Percentiles rank a stretch among this genome's conserved stretches.
Conservation (phyloP, 1,140 invertebrate species). For the Hestina assimilis region DNA sequence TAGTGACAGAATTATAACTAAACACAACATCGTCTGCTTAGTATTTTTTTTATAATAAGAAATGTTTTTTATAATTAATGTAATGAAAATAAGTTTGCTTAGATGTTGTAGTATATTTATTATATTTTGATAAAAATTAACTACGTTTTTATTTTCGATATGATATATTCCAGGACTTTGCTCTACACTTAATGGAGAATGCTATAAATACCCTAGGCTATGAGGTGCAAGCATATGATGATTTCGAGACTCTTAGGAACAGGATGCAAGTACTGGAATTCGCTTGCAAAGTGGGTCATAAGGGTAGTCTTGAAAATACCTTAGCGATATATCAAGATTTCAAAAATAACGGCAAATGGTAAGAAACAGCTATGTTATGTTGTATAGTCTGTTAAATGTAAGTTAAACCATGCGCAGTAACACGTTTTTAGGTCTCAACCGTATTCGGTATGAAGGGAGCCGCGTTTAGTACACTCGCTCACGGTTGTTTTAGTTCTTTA, state of each 20-base stretch:
- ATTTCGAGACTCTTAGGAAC: slow-evolving; percentile 79
- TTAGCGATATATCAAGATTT: slow-evolving; percentile 42
- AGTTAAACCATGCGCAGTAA: no score
- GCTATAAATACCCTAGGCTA: slow-evolving; percentile 81
- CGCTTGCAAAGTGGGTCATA: slow-evolving; percentile 81
- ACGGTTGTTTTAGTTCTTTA: no score
- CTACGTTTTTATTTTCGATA: neutral
- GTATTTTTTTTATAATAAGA: no score
- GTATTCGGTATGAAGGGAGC: no score
- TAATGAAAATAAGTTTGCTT: no score
- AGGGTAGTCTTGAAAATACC: slow-evolving; percentile 75
- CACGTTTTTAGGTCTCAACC: no score
- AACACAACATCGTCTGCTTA: no score
- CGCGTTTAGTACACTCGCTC: no score
- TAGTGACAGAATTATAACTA: no score
- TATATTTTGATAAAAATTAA: no score
- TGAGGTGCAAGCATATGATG: slow-evolving; percentile 76
- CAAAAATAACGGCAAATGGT: slow-evolving; percentile 48
- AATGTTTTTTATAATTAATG: no score
- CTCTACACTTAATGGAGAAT: slow-evolving; percentile 78
- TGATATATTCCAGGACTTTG: slow-evolving; percentile 74
- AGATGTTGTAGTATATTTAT: no score
- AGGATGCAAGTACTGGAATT: slow-evolving; percentile 81
- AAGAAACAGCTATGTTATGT: slow-evolving; percentile 25
- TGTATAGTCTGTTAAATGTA: neutral